Base-by-base conservation (phyloP, 2,888 invertebrate species). In the Acronicta alni region DNA sequence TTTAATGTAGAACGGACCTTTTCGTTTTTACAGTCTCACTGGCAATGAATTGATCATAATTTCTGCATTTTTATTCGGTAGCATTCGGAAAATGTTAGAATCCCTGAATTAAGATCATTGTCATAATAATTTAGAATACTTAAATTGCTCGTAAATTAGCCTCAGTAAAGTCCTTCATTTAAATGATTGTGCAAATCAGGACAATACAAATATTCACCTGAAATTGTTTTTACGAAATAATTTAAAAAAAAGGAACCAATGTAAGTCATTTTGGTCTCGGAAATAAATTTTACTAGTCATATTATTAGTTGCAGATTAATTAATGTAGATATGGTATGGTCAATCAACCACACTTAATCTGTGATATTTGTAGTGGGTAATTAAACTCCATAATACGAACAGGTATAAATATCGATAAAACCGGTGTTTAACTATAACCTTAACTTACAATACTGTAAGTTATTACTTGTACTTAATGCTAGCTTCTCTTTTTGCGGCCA, bases 361-460 rank as follows among this genome's bases (percentile, higher is more conserved):
- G 56, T 42, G 30, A 41, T 59, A 65, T 62, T 52, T 51, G 72
- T 69, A 57, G 60, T 74, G 72, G 63, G 69, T 83, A 77, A 83
- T 84, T 79, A 81, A 79, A 79, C 65, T 68, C 55, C 65, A 64
- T 70, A 69, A 65, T 69, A 64, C 57, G 69, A 62, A 54, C 53
- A 56, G 59, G 61, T 68, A 66, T 66, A 70, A 77, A 75, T 75
- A 73, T 73, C 61, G 67, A 75, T 71, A 75, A 67, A 77, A 73
- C 68, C 68, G 68, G 46, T 46, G 55, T 75, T 80, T 77, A 83
- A 81, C 75, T 77, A 67, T 72, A 80, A 77, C 67, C 72, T 81
- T 78, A 74, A 73, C 54, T 74, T 75, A 64, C 63, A 68, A 70
- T 74, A 72, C 63, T 69, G 65, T 67, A 67, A 72, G 67, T 77